A percentile compares a stretch with the other conserved stretches of the same genome.
Conservation (phyloP, 2,797 vertebrate species). For the Anomalospiza imberbis region DNA sequence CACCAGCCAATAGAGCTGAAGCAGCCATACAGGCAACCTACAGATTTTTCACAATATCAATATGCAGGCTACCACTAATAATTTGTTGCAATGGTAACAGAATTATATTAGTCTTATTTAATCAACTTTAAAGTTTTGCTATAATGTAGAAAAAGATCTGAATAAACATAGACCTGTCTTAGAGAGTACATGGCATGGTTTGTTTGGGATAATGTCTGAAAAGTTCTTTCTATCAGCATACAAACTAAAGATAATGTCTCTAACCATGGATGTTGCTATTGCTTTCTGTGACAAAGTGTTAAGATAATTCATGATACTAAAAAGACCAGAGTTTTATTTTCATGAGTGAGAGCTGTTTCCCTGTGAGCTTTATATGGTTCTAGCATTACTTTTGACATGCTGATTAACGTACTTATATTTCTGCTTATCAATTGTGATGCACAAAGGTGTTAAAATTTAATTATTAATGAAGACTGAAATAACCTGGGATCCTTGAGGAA, state of each 20-base stretch:
- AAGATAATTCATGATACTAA: not conserved
- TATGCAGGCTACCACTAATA: not conserved
- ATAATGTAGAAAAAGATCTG: not conserved
- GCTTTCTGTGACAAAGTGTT: not conserved
- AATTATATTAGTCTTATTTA: not conserved
- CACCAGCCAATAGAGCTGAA: not conserved
- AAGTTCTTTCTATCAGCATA: not conserved
- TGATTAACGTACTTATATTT: not conserved
- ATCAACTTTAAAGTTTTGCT: not conserved
- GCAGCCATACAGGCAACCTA: not conserved
- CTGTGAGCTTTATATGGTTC: not conserved
- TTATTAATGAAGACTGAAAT: not conserved
- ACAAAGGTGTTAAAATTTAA: constrained; percentile 8
- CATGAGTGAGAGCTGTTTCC: not conserved
- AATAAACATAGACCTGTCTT: not conserved
- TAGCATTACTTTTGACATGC: not conserved
- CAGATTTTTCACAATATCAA: not conserved
- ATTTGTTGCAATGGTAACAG: not conserved
- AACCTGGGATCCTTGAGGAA: not conserved
- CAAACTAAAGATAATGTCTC: not conserved
- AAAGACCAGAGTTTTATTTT: not conserved
- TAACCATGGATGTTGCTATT: not conserved
- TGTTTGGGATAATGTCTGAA: not conserved
- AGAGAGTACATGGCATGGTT: not conserved
- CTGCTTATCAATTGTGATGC: not conserved